These are phyloP conservation scores for Drosophila cyrtoloma DNA, from an alignment of 2,888 invertebrate genomes.

Conservation along the genomic window DNA sequence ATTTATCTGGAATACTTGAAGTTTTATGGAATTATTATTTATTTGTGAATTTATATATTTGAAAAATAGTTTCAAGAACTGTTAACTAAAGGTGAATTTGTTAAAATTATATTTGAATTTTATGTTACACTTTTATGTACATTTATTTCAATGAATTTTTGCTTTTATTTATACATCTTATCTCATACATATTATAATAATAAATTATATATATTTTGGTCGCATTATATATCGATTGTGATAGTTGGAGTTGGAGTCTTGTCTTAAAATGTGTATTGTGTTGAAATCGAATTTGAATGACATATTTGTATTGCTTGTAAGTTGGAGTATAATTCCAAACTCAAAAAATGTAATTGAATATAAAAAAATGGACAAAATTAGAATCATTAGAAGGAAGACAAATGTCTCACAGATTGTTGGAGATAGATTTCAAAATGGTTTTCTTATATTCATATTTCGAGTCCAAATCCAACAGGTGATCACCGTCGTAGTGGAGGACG, in stretches of 20 bases:
- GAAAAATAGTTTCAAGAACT: not conserved
- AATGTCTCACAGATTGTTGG: not conserved
- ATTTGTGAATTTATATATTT: not conserved
- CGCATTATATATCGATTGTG: not conserved
- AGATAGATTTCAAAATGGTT: not conserved
- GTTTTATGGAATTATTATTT: not conserved
- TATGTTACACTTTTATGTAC: not conserved
- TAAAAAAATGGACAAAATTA: not conserved
- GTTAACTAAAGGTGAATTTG: not conserved
- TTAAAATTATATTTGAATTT: not conserved
- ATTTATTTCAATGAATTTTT: not conserved
- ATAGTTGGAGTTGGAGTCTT: not conserved
- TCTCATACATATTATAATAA: not conserved
- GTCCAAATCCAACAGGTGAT: conserved; percentile 16
- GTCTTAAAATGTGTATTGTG: not conserved
- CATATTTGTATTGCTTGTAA: not conserved
- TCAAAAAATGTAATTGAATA: not conserved
- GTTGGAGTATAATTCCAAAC: not conserved
- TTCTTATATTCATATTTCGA: not conserved
- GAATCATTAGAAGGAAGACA: not conserved
- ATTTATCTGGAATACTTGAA: not conserved
- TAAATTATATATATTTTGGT: not conserved
- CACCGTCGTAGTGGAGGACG: conserved; percentile 27
- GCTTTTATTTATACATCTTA: not conserved
- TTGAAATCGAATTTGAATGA: not conserved